phyloP scores from a whole-genome alignment of 2,888 invertebrate genomes.

The Choristoneura rosaceana region DNA sequence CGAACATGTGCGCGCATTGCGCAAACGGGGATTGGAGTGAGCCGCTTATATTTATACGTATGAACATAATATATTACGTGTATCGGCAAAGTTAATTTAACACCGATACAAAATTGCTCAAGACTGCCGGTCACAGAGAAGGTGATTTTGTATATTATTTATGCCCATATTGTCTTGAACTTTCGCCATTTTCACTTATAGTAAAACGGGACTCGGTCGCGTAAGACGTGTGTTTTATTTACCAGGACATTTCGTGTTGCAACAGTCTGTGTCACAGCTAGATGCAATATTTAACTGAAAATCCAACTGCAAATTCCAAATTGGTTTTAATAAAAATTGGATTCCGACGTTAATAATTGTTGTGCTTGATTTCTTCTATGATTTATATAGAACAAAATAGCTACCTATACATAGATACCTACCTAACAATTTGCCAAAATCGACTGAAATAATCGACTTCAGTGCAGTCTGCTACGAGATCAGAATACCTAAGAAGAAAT shows the following conservation, averaged over 20 bases:
- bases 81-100: conserved; percentile 36
- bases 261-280: not conserved
- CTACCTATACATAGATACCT: no score
- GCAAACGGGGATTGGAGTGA: conserved; percentile 67
- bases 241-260: not conserved
- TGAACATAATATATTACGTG: conserved; percentile 21
- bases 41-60: conserved; percentile 45
- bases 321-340: no score
- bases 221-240: conserved; percentile 5
- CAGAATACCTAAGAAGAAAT: no score
- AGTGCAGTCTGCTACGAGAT: no score
- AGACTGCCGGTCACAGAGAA: conserved; percentile 27
- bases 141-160: conserved; percentile 37
- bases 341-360: no score
- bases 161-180: conserved; percentile 11
- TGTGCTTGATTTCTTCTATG: no score
- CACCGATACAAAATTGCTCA: conserved; percentile 33
- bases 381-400: no score
- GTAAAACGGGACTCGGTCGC: not conserved
- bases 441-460: no score
- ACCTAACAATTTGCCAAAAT: no score
- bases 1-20: conserved; percentile 74
- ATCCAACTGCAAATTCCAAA: not conserved
- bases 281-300: not conserved
- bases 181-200: conserved; percentile 11